Base-by-base conservation (phyloP, 1,140 invertebrate species). In the Stenopsyche tienmushanensis region DNA sequence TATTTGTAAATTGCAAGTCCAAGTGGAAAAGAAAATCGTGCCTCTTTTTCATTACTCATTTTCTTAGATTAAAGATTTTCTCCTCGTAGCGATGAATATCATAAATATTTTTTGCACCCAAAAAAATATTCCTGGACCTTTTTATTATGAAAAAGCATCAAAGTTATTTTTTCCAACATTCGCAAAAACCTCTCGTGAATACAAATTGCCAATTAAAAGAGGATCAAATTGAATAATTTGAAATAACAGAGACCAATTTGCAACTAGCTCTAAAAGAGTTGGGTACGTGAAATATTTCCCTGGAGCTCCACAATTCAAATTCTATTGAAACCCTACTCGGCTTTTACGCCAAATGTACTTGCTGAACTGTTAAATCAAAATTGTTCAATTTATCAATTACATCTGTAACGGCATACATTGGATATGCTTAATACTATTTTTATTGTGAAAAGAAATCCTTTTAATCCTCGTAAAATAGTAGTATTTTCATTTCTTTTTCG, bases 201-300 rank as follows among this genome's bases (percentile, higher is more conserved):
- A 60, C 57, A 60, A 60, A 60, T 60, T 60, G 57, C 42, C 42
- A 60, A 60, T 60, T 49, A 60, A 60, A 45, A 45, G 24, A 24
- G 57, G 57, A 60, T 60, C 44, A 60, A 60, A 60, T 60, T 47
- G 57, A 60, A 60, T 60, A 60, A 60, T 60, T 60, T 60, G 47
- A 26, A 47, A 44, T 47, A 60, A 60, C 57, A 23, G 29, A 13
- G 29, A 18, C 29, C 53, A 39, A 55, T 55, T 42, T 57, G 39
- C 54, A 39, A 42, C 54, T 57, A 42, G 54, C 13, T 41, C 20
- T 55, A 13, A 39, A 50, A 50, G 49, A 50, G 49, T 7, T 41
- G 34, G 24, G 5, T 9, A 8, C n/a, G 17, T 24, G 53, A 55
- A 55, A 55, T 50, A 55, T 29, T 17, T 17, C 13, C 17, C 53